Evolutionary conservation across 2,797 vertebrate genomes (phyloP).

Genomic region (Buphagus erythrorhynchus): DNA sequence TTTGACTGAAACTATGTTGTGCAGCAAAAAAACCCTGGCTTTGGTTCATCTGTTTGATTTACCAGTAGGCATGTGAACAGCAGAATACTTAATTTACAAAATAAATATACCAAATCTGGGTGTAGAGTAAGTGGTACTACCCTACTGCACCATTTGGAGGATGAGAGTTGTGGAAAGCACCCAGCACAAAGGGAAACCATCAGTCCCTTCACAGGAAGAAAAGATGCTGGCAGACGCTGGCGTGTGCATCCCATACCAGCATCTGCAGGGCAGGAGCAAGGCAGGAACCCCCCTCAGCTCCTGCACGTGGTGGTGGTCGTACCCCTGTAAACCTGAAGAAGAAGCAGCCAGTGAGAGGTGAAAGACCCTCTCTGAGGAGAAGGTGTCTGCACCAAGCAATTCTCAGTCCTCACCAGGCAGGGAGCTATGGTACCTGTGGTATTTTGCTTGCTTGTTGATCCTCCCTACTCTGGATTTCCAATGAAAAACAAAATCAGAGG

Average conservation of each 20-base stretch:
- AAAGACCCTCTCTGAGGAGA: not conserved
- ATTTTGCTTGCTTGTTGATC: not conserved
- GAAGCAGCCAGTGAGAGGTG: not conserved
- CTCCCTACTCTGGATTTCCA: not conserved
- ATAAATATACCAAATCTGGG: not conserved
- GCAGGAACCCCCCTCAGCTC: not conserved
- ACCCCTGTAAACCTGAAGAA: not conserved
- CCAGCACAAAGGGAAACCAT: not conserved
- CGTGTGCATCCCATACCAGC: accelerated
- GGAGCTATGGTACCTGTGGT: accelerated
- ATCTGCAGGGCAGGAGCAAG: not conserved
- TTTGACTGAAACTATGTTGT: not conserved
- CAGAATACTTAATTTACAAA: not conserved
- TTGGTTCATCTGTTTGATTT: not conserved
- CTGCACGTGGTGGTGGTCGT: accelerated
- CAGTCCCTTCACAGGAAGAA: not conserved
- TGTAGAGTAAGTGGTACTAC: not conserved
- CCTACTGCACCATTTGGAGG: not conserved
- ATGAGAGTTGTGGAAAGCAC: not conserved
- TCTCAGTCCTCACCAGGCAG: too few relatives aligned
- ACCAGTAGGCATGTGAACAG: not conserved
- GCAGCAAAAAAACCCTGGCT: not conserved
- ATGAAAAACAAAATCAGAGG: not conserved
- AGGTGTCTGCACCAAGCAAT: accelerated
- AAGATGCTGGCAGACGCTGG: not conserved